These are phyloP conservation scores for Scotopteryx bipunctaria DNA, from an alignment of 2,888 invertebrate genomes.

Conservation along the genomic window DNA sequence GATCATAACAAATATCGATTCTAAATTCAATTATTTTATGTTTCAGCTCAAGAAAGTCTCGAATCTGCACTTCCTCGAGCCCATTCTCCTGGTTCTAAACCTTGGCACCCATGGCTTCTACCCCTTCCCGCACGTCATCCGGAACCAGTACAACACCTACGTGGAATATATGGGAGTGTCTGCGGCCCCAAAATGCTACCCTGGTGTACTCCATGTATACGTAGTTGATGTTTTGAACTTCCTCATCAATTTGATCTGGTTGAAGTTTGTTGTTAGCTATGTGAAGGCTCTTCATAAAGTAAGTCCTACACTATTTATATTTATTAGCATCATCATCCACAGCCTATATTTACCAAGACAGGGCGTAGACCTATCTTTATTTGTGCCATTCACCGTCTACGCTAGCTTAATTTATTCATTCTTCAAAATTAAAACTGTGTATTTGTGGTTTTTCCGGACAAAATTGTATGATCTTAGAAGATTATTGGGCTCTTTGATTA, in stretches of 20 bases:
- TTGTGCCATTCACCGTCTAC: no score
- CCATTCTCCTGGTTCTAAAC: conserved; percentile 58
- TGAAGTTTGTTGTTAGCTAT: conserved; percentile 58
- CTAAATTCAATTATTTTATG: no score
- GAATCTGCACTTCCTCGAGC: conserved; percentile 54
- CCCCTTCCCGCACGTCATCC: conserved; percentile 58
- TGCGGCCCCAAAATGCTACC: conserved; percentile 54
- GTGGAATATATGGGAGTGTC: conserved; percentile 48
- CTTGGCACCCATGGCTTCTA: conserved; percentile 72
- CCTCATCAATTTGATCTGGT: conserved; percentile 64
- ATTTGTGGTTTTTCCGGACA: no score
- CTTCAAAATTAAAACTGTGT: no score
- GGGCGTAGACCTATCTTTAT: no score
- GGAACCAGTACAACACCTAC: conserved; percentile 48
- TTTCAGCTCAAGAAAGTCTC: conserved; percentile 51
- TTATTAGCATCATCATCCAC: no score
- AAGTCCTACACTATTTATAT: conserved; percentile 23
- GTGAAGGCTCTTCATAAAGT: conserved; percentile 62
- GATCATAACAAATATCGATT: no score
- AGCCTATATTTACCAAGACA: no score
- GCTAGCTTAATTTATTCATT: no score
- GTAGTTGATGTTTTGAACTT: conserved; percentile 60
- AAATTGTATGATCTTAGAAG: no score
- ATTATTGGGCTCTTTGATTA: no score
- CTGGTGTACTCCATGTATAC: conserved; percentile 64